Percentiles rank a stretch among this genome's conserved stretches.
phyloP scores from a whole-genome alignment of 2,888 invertebrate genomes.

The Leistus spinibarbis region DNA sequence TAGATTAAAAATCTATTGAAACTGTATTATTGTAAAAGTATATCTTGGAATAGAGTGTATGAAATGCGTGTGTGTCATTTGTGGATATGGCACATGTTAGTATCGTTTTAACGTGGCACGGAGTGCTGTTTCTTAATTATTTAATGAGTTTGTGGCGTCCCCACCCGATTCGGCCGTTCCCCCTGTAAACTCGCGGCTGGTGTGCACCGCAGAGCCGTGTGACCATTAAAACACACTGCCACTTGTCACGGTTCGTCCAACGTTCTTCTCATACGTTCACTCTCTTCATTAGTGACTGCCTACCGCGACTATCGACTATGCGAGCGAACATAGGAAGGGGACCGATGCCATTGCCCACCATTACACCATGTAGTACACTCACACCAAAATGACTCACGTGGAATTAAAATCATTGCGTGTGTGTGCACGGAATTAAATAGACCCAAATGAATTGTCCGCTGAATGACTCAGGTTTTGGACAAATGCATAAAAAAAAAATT shows the following conservation, averaged over 20 bases:
- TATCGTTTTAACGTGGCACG: not conserved
- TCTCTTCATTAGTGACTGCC: not conserved
- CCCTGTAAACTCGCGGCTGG: too few species aligned
- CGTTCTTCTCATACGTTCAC: not conserved
- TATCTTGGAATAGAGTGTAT: not conserved
- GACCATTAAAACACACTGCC: conserved; percentile 31
- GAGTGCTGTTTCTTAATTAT: conserved; percentile 33
- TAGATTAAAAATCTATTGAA: too few species aligned
- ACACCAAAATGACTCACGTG: not conserved
- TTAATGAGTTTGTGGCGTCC: conserved; percentile 27
- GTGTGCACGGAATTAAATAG: too few species aligned
- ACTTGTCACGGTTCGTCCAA: conserved; percentile 20
- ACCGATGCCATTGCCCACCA: not conserved
- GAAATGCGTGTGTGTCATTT: not conserved
- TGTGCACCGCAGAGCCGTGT: not conserved
- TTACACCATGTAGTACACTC: not conserved
- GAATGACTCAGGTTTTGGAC: too few species aligned
- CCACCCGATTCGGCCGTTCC: too few species aligned
- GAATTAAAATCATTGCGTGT: too few species aligned
- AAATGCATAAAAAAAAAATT: too few species aligned
- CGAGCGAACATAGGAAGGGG: not conserved
- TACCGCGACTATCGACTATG: not conserved
- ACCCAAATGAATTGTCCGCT: too few species aligned
- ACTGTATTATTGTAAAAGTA: too few species aligned
- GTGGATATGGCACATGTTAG: not conserved